Evolutionary conservation across 2,888 invertebrate species (phyloP), one percentile per base, ranked within the genome.

Genomic region (Sminthurinus aureus): DNA sequence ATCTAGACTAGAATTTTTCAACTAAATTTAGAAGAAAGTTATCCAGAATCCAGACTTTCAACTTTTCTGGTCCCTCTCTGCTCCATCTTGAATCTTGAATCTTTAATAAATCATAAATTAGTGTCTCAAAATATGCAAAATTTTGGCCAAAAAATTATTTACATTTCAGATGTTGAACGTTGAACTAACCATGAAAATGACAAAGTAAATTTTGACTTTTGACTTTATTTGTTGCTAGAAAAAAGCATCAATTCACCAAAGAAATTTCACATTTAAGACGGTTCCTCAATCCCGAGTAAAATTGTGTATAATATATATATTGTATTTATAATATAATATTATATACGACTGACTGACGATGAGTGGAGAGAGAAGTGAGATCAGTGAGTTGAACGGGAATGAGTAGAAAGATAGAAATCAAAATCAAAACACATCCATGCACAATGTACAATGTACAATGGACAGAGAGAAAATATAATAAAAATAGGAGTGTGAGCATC

Each of bases 341-440:
- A n/a, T n/a, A n/a, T 58, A 18, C 18, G 13, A 58, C 9, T 15
- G 58, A 58, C 58, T 58, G 58, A 58, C 58, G 58, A 58, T 2
- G 18, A 13, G 58, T 0, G 9, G 18, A 58, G 58, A 58, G 58
- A 58, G 18, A 20, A 69, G 69, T n/a, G 69, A 69, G n/a, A 69
- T 22, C n/a, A 69, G 3, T 69, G 69, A 22, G 69, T 13, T 26
- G 24, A 71, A 71, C 20, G 24, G 22, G 71, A 71, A 71, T 22
- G 71, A 71, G 24, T 22, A 22, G 24, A 22, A 13, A 71, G 71
- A 71, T 71, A 24, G 71, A 71, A 71, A 71, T 71, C 71, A 71
- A 22, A 13, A 24, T 20, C 13, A 8, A 71, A 24, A 22, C n/a
- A n/a, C n/a, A n/a, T n/a, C n/a, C n/a, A n/a, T n/a, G n/a, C n/a